Conservation (phyloP, 2,888 invertebrate genomes). For the Hyalella azteca region DNA sequence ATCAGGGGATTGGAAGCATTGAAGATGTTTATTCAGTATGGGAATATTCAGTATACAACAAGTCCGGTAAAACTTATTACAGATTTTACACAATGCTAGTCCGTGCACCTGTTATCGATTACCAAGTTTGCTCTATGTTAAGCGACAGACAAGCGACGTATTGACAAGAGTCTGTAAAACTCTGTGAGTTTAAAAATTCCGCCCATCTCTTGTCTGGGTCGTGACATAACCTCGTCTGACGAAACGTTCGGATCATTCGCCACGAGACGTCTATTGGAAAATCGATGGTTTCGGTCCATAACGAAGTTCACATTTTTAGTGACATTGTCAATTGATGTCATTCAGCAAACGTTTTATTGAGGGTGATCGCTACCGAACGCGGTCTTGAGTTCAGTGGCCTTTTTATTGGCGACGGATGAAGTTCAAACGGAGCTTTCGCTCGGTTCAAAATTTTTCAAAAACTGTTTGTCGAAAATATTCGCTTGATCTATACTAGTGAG, state of each 20-base stretch:
- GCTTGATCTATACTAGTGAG: no score
- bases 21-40: no score
- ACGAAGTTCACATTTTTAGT: slow-evolving; percentile 14
- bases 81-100: no score
- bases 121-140: no score
- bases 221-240: not conserved
- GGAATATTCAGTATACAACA: no score
- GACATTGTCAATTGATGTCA: slow-evolving; percentile 18
- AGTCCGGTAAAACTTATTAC: no score
- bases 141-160: no score
- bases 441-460: not conserved
- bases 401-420: not conserved
- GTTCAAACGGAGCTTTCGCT: not conserved
- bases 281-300: not conserved
- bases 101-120: no score
- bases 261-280: not conserved
- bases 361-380: not conserved
- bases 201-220: not conserved
- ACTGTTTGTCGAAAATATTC: no score
- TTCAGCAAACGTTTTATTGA: not conserved
- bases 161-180: no score
- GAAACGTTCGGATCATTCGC: not conserved
- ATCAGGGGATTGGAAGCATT: no score
- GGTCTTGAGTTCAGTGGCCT: not conserved
- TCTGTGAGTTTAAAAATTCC: no score